These are phyloP conservation scores for Fratercula arctica DNA, from an alignment of 2,797 vertebrate genomes.

Conservation along the genomic window DNA sequence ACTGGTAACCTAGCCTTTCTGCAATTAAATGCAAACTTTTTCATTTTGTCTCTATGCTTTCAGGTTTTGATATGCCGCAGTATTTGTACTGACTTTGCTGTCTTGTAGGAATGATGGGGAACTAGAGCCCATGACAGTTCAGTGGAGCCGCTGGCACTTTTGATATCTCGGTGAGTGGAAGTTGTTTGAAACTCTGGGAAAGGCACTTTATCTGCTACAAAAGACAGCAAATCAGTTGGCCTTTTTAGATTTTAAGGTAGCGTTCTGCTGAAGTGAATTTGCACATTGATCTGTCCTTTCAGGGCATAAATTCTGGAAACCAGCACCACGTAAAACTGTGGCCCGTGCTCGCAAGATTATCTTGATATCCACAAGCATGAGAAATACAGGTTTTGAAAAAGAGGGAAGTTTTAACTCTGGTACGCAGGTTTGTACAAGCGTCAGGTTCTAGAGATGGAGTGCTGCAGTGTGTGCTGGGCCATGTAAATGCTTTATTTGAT, in stretches of 20 bases:
- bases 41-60: slow-evolving; percentile 50
- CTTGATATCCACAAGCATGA: neutral
- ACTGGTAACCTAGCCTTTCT: slow-evolving; percentile 21
- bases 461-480: neutral
- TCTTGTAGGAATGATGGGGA: slow-evolving; percentile 50
- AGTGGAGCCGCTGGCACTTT: slow-evolving; percentile 43
- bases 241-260: neutral
- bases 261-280: neutral
- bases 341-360: neutral
- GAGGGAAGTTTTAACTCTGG: neutral
- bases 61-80: slow-evolving; percentile 36
- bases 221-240: neutral
- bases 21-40: slow-evolving; percentile 56
- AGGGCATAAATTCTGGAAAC: neutral
- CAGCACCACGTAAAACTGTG: fast-evolving
- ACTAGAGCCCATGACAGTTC: slow-evolving; percentile 58
- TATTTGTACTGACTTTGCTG: slow-evolving; percentile 32
- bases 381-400: neutral
- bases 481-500: neutral
- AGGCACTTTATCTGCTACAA: neutral
- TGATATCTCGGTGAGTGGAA: slow-evolving; percentile 51
- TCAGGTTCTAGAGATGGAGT: neutral
- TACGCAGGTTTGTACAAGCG: neutral
- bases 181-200: slow-evolving; percentile 27
- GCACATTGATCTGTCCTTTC: neutral